These are phyloP conservation scores for Notiomystis cincta DNA, from an alignment of 2,113 vertebrate species.

Conservation along the genomic window DNA sequence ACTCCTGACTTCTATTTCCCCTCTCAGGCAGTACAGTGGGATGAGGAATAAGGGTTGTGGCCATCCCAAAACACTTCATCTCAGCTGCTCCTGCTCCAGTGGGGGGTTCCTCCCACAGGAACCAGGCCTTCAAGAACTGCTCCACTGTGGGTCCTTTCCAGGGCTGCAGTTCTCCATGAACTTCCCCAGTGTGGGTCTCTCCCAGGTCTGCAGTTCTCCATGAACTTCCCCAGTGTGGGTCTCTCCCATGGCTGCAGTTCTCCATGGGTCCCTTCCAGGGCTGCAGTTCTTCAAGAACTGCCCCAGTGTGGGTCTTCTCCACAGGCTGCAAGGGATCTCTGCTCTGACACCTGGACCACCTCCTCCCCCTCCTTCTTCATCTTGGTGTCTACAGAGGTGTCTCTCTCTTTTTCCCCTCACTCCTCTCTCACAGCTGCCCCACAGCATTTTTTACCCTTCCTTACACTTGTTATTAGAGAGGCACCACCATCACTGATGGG, in stretches of 20 bases:
- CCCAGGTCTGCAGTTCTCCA: background rate
- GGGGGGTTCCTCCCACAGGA: background rate
- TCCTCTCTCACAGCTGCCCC: background rate
- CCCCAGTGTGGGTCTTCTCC: too few species aligned
- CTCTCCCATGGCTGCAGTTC: background rate
- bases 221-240: too few species aligned
- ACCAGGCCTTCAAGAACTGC: background rate
- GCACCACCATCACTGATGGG: background rate
- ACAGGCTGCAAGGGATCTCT: background rate
- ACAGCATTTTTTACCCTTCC: background rate
- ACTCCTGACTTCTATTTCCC: background rate
- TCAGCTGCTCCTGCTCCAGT: rapidly evolving
- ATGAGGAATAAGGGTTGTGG: background rate
- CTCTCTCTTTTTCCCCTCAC: background rate
- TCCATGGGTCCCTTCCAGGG: background rate
- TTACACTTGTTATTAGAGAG: background rate
- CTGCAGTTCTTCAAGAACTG: background rate
- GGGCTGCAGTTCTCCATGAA: background rate
- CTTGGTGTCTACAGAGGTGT: background rate
- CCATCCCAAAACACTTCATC: rapidly evolving
- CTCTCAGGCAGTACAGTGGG: background rate
- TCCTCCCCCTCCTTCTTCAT: background rate
- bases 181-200: background rate
- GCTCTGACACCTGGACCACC: background rate
- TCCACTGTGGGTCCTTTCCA: rapidly evolving